Conservation (phyloP, 2,113 vertebrate genomes). For the Forbesichthys agassizii region DNA sequence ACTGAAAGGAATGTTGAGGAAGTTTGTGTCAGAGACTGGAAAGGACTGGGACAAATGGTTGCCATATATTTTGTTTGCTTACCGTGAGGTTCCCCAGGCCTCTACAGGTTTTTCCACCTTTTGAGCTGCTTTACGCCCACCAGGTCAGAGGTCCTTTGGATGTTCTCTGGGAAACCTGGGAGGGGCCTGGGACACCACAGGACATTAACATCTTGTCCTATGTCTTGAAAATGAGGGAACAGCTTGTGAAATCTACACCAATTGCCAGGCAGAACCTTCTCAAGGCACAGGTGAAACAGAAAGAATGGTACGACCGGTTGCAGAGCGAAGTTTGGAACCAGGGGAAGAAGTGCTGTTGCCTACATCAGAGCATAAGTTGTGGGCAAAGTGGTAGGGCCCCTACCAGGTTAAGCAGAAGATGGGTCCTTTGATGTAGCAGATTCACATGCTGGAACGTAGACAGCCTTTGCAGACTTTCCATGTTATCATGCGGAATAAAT, state of each 20-base stretch:
- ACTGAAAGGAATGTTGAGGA: neutral
- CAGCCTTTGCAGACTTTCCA: too few species aligned
- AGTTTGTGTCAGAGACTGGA: neutral
- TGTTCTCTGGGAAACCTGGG: too few species aligned
- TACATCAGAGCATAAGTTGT: neutral
- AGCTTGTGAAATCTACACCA: neutral
- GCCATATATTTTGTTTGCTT: slow-evolving; percentile 4
- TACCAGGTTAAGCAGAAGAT: too few species aligned
- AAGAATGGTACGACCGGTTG: neutral
- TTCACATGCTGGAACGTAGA: neutral
- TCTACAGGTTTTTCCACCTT: neutral
- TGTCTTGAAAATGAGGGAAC: slow-evolving; percentile 3
- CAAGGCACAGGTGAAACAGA: neutral
- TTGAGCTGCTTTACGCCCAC: neutral
- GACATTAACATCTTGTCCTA: neutral
- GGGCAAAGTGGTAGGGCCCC: neutral
- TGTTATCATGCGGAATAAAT: neutral
- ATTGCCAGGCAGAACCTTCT: too few species aligned
- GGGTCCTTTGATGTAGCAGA: neutral
- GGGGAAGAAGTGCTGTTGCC: neutral
- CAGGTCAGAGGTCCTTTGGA: neutral
- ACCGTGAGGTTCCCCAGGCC: slow-evolving; percentile 1
- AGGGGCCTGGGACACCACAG: too few species aligned
- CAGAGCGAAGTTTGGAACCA: neutral
- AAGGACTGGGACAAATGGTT: neutral